Percentiles rank a stretch among this genome's conserved stretches.
Evolutionary conservation across 2,113 vertebrate genomes (phyloP).

Genomic region (Tor tambroides): DNA sequence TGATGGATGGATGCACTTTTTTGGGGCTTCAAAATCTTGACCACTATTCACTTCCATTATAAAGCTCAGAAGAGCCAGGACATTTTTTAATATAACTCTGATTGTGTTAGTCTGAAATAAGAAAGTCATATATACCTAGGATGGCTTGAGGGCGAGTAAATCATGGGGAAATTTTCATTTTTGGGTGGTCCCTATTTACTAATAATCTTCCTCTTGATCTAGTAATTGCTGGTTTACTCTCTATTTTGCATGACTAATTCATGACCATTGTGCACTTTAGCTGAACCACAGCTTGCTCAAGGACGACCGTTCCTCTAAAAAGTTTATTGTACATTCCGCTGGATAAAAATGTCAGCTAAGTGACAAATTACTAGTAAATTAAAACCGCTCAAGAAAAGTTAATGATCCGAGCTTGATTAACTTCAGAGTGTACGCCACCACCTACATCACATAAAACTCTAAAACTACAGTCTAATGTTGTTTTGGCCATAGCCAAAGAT

Average conservation of each 20-base stretch:
- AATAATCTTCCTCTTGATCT: background rate
- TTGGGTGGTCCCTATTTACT: background rate
- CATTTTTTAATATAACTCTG: too few species aligned
- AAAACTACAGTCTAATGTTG: slow-evolving; percentile 24
- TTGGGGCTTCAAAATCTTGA: too few species aligned
- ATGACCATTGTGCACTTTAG: background rate
- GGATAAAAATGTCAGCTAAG: slow-evolving; percentile 19
- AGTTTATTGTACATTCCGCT: background rate
- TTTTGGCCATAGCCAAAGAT: background rate
- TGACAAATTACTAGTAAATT: slow-evolving; percentile 33
- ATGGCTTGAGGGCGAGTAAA: too few species aligned
- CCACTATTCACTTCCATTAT: too few species aligned
- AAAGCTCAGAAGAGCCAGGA: too few species aligned
- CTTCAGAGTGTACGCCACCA: background rate
- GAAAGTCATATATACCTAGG: too few species aligned
- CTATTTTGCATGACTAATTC: background rate
- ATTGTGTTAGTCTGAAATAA: too few species aligned
- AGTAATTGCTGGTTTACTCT: background rate
- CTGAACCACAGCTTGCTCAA: background rate
- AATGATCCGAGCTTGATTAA: slow-evolving; percentile 20
- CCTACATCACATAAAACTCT: slow-evolving; percentile 23
- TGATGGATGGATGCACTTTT: too few species aligned
- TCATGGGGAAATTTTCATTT: too few species aligned
- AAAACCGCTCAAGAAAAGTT: slow-evolving; percentile 11
- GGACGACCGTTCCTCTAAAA: background rate